phyloP scores from a whole-genome alignment of 2,113 vertebrate species.

The Pipra filicauda region DNA sequence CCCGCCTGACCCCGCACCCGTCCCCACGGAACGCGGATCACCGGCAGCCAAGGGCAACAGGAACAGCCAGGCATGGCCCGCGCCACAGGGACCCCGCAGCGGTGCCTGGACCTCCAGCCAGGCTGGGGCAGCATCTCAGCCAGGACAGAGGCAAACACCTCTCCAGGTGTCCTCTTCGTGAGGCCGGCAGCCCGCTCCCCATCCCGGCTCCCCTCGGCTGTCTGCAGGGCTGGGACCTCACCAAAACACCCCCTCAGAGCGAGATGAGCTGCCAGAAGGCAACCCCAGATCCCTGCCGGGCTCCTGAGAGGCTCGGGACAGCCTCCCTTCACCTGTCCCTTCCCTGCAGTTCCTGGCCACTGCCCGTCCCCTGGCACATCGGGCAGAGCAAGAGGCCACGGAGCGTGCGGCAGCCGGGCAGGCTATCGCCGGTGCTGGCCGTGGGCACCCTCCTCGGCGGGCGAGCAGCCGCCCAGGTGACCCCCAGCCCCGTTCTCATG shows the following conservation, averaged over 20 bases:
- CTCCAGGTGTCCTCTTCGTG: not conserved
- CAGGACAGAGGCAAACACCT: not conserved
- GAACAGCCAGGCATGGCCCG: not conserved
- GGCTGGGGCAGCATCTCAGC: not conserved
- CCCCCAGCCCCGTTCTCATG: fast-evolving
- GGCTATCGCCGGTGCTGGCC: not conserved
- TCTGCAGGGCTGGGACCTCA: fast-evolving
- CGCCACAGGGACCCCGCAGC: fast-evolving
- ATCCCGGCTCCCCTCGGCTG: not conserved
- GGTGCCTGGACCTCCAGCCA: not conserved
- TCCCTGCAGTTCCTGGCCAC: not conserved
- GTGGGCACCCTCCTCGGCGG: fast-evolving
- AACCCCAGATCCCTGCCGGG: not conserved
- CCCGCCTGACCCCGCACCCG: not conserved
- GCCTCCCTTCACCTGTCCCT: not conserved
- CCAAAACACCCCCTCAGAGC: not conserved
- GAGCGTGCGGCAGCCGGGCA: fast-evolving
- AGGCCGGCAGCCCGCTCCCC: not conserved
- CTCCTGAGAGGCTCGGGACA: not conserved
- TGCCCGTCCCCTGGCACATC: fast-evolving
- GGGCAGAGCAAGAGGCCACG: not conserved
- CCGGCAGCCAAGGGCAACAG: not conserved
- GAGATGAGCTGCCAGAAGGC: not conserved
- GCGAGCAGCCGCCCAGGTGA: fast-evolving
- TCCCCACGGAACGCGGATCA: not conserved